A percentile compares a stretch with the other conserved stretches of the same genome.
These are phyloP conservation scores for Athene noctua DNA, from an alignment of 2,113 vertebrate genomes.

Conservation along the genomic window DNA sequence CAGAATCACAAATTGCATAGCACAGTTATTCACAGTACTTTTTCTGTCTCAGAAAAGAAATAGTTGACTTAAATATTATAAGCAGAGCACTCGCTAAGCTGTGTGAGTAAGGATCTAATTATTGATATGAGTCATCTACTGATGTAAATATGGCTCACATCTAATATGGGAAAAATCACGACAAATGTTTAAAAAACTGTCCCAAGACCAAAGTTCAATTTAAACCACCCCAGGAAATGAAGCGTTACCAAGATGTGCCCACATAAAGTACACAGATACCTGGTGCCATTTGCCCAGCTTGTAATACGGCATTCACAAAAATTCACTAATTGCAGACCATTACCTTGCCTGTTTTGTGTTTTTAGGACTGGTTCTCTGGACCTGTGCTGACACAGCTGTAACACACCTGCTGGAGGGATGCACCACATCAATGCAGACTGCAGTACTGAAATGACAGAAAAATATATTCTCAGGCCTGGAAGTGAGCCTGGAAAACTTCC, in stretches of 20 bases:
- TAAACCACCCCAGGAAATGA: not conserved
- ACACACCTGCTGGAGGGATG: not conserved
- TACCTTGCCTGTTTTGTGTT: not conserved
- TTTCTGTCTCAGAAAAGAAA: not conserved
- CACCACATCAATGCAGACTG: not conserved
- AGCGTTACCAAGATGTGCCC: not conserved
- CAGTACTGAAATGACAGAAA: not conserved
- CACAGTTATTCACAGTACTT: not conserved
- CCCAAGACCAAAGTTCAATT: not conserved
- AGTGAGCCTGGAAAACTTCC: not conserved
- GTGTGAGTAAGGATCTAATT: not conserved
- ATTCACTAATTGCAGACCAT: not conserved
- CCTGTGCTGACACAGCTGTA: not conserved
- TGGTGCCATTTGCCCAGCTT: not conserved
- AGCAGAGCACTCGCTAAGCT: not conserved
- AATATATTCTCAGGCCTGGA: not conserved
- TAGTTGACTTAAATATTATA: not conserved
- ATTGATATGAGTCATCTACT: not conserved
- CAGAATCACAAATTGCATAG: not conserved
- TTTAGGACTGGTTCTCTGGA: not conserved
- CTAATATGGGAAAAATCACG: not conserved
- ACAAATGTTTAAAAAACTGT: not conserved
- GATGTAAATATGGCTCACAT: not conserved
- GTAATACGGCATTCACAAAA: not conserved
- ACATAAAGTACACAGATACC: not conserved